These are phyloP conservation scores for Indri indri DNA, from an alignment of 2,113 vertebrate species.

Conservation along the genomic window DNA sequence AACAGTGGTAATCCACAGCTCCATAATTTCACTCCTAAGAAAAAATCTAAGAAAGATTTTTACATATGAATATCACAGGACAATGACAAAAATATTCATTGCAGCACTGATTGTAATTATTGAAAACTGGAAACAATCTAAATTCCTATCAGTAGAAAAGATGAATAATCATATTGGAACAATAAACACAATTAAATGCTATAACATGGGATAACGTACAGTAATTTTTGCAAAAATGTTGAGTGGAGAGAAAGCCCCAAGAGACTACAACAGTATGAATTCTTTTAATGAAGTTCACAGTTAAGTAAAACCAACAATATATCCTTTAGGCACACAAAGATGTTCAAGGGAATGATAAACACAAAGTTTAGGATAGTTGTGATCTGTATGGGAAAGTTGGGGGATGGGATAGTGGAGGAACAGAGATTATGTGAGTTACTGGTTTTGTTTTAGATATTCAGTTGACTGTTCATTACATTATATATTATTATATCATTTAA, in stretches of 20 bases:
- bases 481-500: not conserved
- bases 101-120: not conserved
- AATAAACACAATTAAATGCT: not conserved
- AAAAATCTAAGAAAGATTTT: not conserved
- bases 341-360: not conserved
- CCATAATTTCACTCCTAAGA: not conserved
- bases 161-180: not conserved
- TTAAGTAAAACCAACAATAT: not conserved
- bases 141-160: not conserved
- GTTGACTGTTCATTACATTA: not conserved
- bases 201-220: not conserved
- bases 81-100: not conserved
- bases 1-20: not conserved
- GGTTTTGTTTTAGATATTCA: not conserved
- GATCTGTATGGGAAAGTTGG: not conserved
- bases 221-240: not conserved
- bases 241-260: not conserved
- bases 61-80: not conserved
- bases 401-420: not conserved
- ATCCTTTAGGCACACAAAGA: not conserved
- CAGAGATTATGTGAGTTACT: not conserved
- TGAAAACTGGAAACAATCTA: slow-evolving; percentile 12
- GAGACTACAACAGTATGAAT: not conserved
- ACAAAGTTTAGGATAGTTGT: not conserved
- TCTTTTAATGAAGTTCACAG: not conserved